Conservation (phyloP, 2,888 invertebrate genomes). For the Yponomeuta sedellus region DNA sequence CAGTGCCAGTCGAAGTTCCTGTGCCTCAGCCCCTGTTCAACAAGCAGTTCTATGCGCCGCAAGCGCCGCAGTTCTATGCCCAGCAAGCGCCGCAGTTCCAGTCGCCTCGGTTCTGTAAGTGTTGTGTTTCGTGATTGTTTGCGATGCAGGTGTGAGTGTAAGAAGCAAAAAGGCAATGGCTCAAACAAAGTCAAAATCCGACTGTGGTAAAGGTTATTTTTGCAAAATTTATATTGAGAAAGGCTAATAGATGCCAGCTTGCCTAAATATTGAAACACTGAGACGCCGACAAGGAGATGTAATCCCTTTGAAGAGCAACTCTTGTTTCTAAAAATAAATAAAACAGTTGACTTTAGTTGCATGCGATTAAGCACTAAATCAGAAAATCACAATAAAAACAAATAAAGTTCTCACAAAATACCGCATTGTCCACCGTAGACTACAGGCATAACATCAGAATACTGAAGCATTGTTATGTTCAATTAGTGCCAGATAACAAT, state of each 20-base stretch:
- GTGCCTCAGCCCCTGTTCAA: constrained; percentile 37
- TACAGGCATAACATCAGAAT: constrained; percentile 21
- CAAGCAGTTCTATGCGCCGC: constrained; percentile 34
- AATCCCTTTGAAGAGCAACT: too few relatives aligned
- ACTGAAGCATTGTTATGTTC: constrained; percentile 28
- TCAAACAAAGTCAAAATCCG: too few relatives aligned
- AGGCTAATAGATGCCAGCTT: too few relatives aligned
- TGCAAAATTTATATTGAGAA: too few relatives aligned
- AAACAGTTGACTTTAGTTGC: too few relatives aligned
- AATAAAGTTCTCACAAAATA: background rate
- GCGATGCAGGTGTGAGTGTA: too few relatives aligned
- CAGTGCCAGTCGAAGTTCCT: constrained; percentile 56
- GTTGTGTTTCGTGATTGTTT: background rate
- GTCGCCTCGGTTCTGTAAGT: constrained; percentile 39
- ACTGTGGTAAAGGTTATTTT: too few relatives aligned
- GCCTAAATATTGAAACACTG: too few relatives aligned
- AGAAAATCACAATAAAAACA: constrained; percentile 9
- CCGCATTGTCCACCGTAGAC: constrained; percentile 1
- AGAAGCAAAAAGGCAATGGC: too few relatives aligned
- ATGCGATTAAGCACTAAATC: too few relatives aligned
- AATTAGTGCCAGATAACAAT: constrained; percentile 40
- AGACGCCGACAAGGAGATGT: too few relatives aligned
- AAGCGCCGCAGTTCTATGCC: constrained; percentile 26
- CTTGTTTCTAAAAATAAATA: too few relatives aligned
- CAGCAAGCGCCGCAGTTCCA: constrained; percentile 18